Evolutionary conservation across 2,797 vertebrate genomes (phyloP), one percentile per base, ranked within the genome.

Genomic region (Rhinella marina): DNA sequence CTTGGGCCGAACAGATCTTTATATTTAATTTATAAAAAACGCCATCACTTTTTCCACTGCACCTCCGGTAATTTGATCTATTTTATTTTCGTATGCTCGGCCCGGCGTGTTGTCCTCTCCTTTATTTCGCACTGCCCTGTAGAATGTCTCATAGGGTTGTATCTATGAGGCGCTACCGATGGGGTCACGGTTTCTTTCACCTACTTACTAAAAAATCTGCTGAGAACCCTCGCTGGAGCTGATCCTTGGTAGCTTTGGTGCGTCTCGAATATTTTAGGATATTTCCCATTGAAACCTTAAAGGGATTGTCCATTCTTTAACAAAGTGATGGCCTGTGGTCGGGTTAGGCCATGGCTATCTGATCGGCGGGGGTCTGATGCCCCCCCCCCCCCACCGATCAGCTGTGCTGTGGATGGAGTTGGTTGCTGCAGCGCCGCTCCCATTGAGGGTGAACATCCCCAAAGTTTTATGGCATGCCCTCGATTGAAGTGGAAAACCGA

Each of bases 61-160:
- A 29, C 25, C 7, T 57, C 48, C 16, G 14, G 77, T 79, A 79
- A 79, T 56, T 61, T 21, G 7, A 10, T 29, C 8, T 72, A 5
- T 17, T 72, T 68, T 54, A 27, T 64, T 78, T 54, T 79, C n/a
- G 61, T 10, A 29, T 54, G 48, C 23, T 52, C 57, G 52, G 16
- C 27, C 70, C 76, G 52, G 16, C 21, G 54, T 73, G 70, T 61
- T 48, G 52, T 62, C 62, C 32, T 81, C 88, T 86, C 73, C 13
- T n/a, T 86, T 41, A n/a, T 79, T 89, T 89, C 75, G 84, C 85
- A 89, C 73, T 25, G 10, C 62, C 56, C n/a, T 84, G 88, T 78
- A 62, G 75, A 89, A 89, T 89, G 73, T 89, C 75, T 86, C 81
- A 48, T 72, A 29, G 77, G 80, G 59, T 86, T 86, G 54, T 86